These are phyloP conservation scores for Pocillopora meandrina DNA, from an alignment of 92 coral and sea anemone genomes.

Conservation along the genomic window DNA sequence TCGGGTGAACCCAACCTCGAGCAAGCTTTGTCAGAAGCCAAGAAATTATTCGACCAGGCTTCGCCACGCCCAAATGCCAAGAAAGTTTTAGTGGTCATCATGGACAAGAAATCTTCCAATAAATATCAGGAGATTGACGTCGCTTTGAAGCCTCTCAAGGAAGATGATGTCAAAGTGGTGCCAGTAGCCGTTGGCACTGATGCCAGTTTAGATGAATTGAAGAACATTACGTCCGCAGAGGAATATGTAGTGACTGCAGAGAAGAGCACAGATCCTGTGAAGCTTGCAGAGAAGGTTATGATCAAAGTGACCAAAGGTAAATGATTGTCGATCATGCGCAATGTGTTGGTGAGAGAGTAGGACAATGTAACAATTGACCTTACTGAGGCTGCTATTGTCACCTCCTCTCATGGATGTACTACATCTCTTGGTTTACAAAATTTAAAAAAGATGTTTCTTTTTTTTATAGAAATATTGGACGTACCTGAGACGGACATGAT, in stretches of 20 bases:
- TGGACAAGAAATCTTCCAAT: constrained; percentile 59
- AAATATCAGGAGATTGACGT: constrained; percentile 42
- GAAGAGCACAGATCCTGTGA: constrained; percentile 63
- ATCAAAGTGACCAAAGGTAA: constrained; percentile 49
- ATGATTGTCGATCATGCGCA: not conserved
- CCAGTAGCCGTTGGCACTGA: constrained; percentile 77
- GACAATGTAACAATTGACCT: too few species aligned
- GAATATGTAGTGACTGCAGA: constrained; percentile 61
- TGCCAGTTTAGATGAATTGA: constrained; percentile 48
- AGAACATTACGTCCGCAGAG: constrained; percentile 47
- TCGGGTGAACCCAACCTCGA: constrained; percentile 58
- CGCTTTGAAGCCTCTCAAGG: constrained; percentile 60
- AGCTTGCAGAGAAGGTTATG: constrained; percentile 70
- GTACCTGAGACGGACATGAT: constrained; percentile 74
- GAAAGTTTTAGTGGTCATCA: constrained; percentile 73
- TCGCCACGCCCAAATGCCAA: constrained; percentile 72
- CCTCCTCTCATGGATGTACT: too few species aligned
- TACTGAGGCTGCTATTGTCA: too few species aligned
- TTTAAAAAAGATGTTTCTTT: not conserved
- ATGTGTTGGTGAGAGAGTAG: too few species aligned
- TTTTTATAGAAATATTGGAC: constrained; percentile 36
- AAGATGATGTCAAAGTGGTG: constrained; percentile 57
- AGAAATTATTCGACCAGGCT: constrained; percentile 53
- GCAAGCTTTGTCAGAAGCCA: constrained; percentile 57
- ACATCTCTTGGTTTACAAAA: not conserved